Evolutionary conservation across 2,888 invertebrate species (phyloP), one percentile per base, ranked within the genome.

Genomic region (Chaetogeoica ovagalla): DNA sequence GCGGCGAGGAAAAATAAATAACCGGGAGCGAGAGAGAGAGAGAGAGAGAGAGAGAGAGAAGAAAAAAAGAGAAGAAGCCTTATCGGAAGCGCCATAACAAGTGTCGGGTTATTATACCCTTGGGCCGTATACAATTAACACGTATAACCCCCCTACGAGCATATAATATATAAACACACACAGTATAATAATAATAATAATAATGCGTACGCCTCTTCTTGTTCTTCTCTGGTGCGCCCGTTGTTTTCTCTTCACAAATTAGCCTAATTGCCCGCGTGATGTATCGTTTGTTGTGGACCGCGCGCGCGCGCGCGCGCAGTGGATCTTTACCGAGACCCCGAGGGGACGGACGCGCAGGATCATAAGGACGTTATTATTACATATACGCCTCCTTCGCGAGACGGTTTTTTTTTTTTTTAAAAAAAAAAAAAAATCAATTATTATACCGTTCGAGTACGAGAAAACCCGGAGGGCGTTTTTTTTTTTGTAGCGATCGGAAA

Each of bases 221-320:
- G 79, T 79, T 79, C 63, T 70, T 9, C 79, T 70, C 62, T 30
- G 43, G 43, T 7, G 43, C 43, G 43, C 43, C 8, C 43, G 43
- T 43, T 43, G 43, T 43, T 43, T 43, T 43, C 43, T 43, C 43
- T 9, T 7, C 8, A 59, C 75, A 63, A 79, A 71, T 79, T 71
- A 71, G 70, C 63, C 71, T 79, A 71, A 79, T 79, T 71, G 79
- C 63, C 43, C 65, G 57, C 30, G 43, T 71, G 71, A 79, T 71
- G 30, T 77, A 77, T 77, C 70, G 77, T 70, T 77, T 70, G 55
- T 52, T 68, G 23, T 43, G n/a, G 59, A 43, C 76, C 37, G 66
- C 55, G 30, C 30, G 30, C 43, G 19, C 39, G 0, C 37, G 66
- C 55, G 30, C 30, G 30, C 43, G 19, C 39, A 0, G 55, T 37